phyloP scores from a whole-genome alignment of 2,888 invertebrate genomes.

The Linnaemya vulpina region DNA sequence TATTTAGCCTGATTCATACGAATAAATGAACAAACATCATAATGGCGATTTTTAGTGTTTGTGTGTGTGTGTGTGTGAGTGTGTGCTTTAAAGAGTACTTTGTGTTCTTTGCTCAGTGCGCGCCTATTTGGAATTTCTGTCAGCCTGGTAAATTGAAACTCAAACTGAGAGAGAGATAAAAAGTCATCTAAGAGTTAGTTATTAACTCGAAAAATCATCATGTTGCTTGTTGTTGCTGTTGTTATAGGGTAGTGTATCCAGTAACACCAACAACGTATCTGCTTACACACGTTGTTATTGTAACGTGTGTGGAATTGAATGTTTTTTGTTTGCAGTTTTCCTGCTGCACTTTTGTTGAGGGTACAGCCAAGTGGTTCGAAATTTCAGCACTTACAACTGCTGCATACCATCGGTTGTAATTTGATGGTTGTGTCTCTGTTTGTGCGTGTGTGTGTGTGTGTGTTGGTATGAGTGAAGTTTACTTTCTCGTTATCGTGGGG shows the following conservation, averaged over 20 bases:
- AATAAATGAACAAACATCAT: conserved; percentile 50
- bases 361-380: not conserved
- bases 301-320: not conserved
- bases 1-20: conserved; percentile 29
- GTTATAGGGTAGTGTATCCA: not conserved
- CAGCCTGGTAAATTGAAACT: conserved; percentile 80
- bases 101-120: conserved; percentile 49
- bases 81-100: conserved; percentile 46
- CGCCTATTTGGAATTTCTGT: conserved; percentile 73
- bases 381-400: not conserved
- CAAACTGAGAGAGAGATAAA: conserved; percentile 82
- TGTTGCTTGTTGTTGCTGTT: not conserved
- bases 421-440: not conserved
- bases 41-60: conserved; percentile 15
- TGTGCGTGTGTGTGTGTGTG: not conserved
- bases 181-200: conserved; percentile 77
- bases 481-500: conserved; percentile 25
- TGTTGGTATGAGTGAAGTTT: not conserved
- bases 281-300: not conserved
- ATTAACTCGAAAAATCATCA: conserved; percentile 56
- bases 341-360: not conserved
- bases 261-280: no score
- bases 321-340: conserved; percentile 13
- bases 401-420: not conserved
- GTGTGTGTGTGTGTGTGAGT: conserved; percentile 5